These are phyloP conservation scores for Chaetodon auriga DNA, from an alignment of 2,113 vertebrate species.

Conservation along the genomic window DNA sequence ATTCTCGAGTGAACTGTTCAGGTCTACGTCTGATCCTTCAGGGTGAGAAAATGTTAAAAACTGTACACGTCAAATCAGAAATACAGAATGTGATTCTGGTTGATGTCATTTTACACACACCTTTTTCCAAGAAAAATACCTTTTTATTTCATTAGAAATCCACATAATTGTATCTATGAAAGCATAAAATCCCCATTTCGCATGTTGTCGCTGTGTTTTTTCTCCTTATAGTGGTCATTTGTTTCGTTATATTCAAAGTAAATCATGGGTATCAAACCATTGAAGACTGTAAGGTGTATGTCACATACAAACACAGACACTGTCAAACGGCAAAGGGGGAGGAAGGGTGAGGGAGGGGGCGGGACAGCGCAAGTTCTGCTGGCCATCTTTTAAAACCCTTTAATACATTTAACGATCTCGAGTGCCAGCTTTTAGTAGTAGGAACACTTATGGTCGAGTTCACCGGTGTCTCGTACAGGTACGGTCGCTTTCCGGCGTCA, in stretches of 20 bases:
- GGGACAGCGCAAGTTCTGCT: slow-evolving; percentile 58
- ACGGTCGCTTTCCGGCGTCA: slow-evolving; percentile 2
- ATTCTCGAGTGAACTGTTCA: no score
- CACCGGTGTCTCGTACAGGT: slow-evolving; percentile 9
- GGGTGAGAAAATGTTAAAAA: no score
- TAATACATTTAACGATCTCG: slow-evolving; percentile 38
- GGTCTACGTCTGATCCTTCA: no score
- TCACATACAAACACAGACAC: slow-evolving; percentile 81
- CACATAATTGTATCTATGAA: slow-evolving; percentile 81
- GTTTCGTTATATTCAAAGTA: slow-evolving; percentile 74
- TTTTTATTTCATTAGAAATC: slow-evolving; percentile 83
- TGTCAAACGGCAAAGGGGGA: slow-evolving; percentile 68
- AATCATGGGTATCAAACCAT: slow-evolving; percentile 77
- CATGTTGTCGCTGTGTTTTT: slow-evolving; percentile 33
- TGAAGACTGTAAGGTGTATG: slow-evolving; percentile 73
- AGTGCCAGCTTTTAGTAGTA: slow-evolving; percentile 17
- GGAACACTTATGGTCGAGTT: slow-evolving; percentile 24
- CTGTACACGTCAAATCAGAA: no score
- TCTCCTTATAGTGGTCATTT: slow-evolving; percentile 58
- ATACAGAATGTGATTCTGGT: no score
- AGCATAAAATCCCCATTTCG: slow-evolving; percentile 75
- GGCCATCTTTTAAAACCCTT: slow-evolving; percentile 61
- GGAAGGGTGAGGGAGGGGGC: neutral
- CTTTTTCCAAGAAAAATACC: slow-evolving; percentile 78
- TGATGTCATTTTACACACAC: neutral